Conservation (phyloP, 2,113 vertebrate species). For the Entosphenus tridentatus region DNA sequence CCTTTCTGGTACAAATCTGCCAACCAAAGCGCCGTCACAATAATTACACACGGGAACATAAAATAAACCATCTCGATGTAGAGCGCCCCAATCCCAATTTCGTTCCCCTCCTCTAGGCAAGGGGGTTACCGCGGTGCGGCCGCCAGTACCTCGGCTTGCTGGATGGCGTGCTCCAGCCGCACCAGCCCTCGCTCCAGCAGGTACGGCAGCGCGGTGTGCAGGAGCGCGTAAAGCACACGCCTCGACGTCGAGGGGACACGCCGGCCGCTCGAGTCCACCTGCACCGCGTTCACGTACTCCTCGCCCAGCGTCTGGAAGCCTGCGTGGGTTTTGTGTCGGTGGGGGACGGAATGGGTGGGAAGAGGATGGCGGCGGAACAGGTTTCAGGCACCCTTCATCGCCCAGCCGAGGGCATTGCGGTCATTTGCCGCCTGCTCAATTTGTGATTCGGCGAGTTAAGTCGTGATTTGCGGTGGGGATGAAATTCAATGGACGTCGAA, state of each 20-base stretch:
- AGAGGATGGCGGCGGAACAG: neutral
- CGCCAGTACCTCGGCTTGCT: conserved; percentile 10
- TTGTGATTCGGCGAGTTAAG: neutral
- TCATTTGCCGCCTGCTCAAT: neutral
- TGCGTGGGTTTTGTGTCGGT: conserved; percentile 12
- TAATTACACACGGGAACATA: too few relatives aligned
- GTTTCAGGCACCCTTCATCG: neutral
- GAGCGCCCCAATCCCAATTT: conserved; percentile 15
- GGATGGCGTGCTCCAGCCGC: conserved; percentile 49
- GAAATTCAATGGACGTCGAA: neutral
- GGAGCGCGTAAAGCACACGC: conserved; percentile 23
- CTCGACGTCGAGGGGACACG: conserved; percentile 33
- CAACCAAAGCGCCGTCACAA: too few relatives aligned
- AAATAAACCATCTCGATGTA: too few relatives aligned
- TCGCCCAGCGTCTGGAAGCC: conserved; percentile 84
- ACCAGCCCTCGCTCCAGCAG: conserved; percentile 43
- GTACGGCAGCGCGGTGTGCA: conserved; percentile 44
- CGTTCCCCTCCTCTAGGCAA: conserved; percentile 1
- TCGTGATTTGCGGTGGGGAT: neutral
- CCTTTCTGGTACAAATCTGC: too few relatives aligned
- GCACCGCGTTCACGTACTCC: conserved; percentile 58
- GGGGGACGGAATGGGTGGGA: too few relatives aligned
- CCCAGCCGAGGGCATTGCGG: accelerated
- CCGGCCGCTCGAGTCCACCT: conserved; percentile 40
- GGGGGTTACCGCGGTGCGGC: too few relatives aligned